Evolutionary conservation across 2,113 vertebrate species (phyloP).

Genomic region (Arvicanthis niloticus): DNA sequence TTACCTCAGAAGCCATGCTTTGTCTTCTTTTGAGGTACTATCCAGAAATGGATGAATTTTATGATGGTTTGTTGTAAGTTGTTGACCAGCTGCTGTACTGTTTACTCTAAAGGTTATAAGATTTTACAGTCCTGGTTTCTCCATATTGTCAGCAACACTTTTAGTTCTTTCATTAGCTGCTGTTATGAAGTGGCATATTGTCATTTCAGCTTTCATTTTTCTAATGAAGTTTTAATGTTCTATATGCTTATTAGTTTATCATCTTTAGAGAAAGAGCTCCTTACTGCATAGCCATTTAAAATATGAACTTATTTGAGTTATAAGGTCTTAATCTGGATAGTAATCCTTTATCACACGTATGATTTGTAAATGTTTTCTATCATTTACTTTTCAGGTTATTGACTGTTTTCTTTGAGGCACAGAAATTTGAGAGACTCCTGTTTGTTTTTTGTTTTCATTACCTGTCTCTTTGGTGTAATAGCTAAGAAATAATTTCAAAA

Average conservation of each 20-base stretch:
- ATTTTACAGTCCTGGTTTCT: conserved; percentile 37
- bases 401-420: conserved; percentile 16
- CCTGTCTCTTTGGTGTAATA: not conserved
- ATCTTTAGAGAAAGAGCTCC: conserved; percentile 27
- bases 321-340: not conserved
- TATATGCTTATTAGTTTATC: not conserved
- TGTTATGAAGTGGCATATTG: not conserved
- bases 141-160: not conserved
- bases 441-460: conserved; percentile 18
- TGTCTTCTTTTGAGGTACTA: not conserved
- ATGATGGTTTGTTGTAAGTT: not conserved
- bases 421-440: not conserved
- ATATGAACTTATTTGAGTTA: not conserved
- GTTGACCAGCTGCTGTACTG: not conserved
- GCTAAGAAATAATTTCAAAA: conserved; percentile 21
- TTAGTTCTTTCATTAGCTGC: not conserved
- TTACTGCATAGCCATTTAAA: not conserved
- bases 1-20: not conserved
- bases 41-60: not conserved
- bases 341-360: not conserved
- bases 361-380: conserved; percentile 38
- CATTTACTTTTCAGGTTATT: not conserved
- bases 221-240: not conserved
- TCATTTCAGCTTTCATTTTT: conserved; percentile 16
- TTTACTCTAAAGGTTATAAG: not conserved